These are phyloP conservation scores for Periophthalmodon schlosseri DNA, from an alignment of 2,113 vertebrate species.

Conservation along the genomic window DNA sequence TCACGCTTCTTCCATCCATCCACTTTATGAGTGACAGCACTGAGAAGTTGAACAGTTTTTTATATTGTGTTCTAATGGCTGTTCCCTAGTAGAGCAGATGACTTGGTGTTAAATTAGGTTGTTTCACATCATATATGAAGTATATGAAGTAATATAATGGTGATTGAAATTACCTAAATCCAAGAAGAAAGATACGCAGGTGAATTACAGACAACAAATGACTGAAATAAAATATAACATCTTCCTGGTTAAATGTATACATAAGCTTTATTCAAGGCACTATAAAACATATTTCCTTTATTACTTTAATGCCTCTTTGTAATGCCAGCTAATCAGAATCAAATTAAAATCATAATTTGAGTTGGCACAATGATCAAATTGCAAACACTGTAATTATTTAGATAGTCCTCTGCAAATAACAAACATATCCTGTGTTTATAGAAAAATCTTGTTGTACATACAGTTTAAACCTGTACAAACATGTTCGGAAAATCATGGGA, in stretches of 20 bases:
- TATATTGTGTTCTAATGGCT: not conserved
- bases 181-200: not conserved
- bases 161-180: not conserved
- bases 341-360: too few species aligned
- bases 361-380: too few species aligned
- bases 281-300: not conserved
- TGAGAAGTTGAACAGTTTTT: not conserved
- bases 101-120: not conserved
- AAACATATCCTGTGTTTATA: too few species aligned
- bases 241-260: not conserved
- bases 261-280: not conserved
- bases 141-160: not conserved
- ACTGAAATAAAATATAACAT: not conserved
- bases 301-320: not conserved
- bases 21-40: constrained; percentile 23
- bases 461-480: too few species aligned
- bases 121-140: not conserved
- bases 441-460: too few species aligned
- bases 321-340: too few species aligned
- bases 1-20: too few species aligned
- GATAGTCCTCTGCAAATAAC: too few species aligned
- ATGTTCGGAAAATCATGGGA: too few species aligned
- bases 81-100: not conserved
- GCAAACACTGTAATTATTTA: too few species aligned
- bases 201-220: not conserved